A percentile compares a stretch with the other conserved stretches of the same genome.
phyloP scores from a whole-genome alignment of 2,113 vertebrate genomes.

The Pterocles orientalis region DNA sequence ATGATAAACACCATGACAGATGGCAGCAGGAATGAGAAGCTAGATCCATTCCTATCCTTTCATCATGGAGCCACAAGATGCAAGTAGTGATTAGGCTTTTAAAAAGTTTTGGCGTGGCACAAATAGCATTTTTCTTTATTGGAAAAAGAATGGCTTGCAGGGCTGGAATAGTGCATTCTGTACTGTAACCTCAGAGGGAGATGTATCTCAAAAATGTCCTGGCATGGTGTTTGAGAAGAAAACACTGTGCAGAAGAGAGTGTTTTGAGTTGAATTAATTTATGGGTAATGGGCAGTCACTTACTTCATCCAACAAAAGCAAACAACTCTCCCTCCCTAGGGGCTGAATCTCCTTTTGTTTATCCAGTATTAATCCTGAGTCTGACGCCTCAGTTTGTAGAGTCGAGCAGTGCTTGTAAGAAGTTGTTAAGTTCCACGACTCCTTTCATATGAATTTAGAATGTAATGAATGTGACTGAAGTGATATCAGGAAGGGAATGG shows the following conservation, averaged over 20 bases:
- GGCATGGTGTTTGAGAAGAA: not conserved
- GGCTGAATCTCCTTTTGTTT: not conserved
- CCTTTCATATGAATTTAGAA: not conserved
- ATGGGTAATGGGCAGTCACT: not conserved
- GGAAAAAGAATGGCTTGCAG: not conserved
- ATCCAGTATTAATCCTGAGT: not conserved
- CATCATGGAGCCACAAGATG: constrained; percentile 40
- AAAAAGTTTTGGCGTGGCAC: not conserved
- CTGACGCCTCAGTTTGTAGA: not conserved
- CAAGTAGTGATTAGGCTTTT: constrained; percentile 26
- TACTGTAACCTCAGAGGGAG: not conserved
- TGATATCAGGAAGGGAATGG: not conserved
- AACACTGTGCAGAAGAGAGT: not conserved
- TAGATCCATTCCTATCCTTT: constrained; percentile 16
- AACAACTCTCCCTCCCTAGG: not conserved
- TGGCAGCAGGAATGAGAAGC: constrained; percentile 7
- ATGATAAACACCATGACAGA: not conserved
- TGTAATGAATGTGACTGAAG: not conserved
- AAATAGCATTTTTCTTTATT: not conserved
- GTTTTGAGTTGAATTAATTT: not conserved
- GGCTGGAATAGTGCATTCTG: not conserved
- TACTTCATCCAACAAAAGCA: constrained; percentile 1
- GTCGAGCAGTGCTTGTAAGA: not conserved
- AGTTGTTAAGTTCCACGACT: not conserved
- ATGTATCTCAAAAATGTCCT: not conserved